Conservation (phyloP, 2,113 vertebrate species). For the Acrocephalus arundinaceus region DNA sequence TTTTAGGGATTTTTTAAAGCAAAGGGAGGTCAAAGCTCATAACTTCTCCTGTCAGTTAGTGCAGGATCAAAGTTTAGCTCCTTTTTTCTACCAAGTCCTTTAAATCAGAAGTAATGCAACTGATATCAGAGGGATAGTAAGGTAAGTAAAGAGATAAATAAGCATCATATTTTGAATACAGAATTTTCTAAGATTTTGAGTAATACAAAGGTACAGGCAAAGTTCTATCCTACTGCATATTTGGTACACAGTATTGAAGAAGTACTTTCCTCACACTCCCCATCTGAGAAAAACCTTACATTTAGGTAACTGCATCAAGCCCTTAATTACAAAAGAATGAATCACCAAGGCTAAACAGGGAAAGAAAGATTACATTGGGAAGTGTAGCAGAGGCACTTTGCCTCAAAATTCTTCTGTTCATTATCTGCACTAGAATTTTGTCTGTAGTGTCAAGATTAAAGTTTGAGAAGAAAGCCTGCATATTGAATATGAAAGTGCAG, state of each 20-base stretch:
- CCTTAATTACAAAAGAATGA: not conserved
- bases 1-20: not conserved
- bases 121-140: not conserved
- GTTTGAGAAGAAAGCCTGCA: not conserved
- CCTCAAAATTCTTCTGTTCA: not conserved
- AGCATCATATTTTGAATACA: not conserved
- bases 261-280: not conserved
- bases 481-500: not conserved
- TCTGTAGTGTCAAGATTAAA: not conserved
- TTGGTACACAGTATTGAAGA: not conserved
- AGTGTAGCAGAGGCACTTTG: not conserved
- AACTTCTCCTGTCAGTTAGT: not conserved
- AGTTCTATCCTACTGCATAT: not conserved
- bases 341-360: not conserved
- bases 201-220: not conserved
- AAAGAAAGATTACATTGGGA: not conserved
- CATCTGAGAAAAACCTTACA: not conserved
- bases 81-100: not conserved
- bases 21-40: not conserved
- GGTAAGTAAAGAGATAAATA: not conserved
- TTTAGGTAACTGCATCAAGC: not conserved
- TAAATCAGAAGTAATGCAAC: not conserved
- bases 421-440: not conserved
- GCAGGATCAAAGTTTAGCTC: not conserved
- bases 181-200: not conserved